phyloP scores from a whole-genome alignment of 92 coral and sea anemone species.

The Paramuricea clavata region DNA sequence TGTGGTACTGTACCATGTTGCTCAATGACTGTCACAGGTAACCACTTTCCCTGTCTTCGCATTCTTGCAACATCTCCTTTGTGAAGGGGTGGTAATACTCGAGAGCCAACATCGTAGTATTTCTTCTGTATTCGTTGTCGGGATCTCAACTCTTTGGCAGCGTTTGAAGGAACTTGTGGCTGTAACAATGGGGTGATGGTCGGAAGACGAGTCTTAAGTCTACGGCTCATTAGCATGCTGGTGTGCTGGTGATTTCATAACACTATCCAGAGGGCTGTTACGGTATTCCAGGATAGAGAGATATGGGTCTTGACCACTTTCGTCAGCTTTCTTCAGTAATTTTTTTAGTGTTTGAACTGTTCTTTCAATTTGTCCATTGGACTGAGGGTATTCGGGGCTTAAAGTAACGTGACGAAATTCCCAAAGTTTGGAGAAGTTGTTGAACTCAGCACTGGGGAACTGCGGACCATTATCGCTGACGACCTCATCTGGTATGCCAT shows the following conservation, averaged over 20 bases:
- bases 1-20: neutral
- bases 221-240: slow-evolving; percentile 3
- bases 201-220: neutral
- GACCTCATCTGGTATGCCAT: slow-evolving; percentile 25
- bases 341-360: neutral
- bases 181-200: neutral
- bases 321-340: neutral
- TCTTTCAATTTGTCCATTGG: too few species aligned
- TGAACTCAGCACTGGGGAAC: neutral
- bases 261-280: neutral
- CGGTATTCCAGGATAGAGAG: slow-evolving; percentile 4
- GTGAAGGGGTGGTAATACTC: neutral
- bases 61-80: neutral
- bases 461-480: slow-evolving; percentile 16
- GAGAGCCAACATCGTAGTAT: neutral
- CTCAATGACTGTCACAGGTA: neutral
- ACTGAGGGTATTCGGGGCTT: neutral
- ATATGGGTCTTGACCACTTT: slow-evolving; percentile 5
- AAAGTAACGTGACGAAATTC: slow-evolving; percentile 4
- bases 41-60: slow-evolving; percentile 1
- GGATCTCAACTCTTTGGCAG: neutral
- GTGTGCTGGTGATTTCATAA: neutral
- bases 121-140: neutral
- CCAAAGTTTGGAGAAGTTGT: neutral
- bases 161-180: neutral